These are phyloP conservation scores for Stichopus chloronotus DNA, from an alignment of 35 echinoderm and acorn worm species.

Conservation along the genomic window DNA sequence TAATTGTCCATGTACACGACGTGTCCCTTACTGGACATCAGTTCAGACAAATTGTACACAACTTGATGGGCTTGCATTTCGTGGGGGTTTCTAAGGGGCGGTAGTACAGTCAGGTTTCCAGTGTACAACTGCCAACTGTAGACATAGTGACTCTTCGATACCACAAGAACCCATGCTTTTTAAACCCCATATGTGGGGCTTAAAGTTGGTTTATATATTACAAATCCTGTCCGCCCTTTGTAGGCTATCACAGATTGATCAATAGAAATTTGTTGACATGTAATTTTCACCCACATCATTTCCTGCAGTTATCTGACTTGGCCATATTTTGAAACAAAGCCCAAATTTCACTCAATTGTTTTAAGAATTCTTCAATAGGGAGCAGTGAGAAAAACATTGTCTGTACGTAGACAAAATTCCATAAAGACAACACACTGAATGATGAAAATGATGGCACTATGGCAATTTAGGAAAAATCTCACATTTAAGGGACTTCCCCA, in stretches of 20 bases:
- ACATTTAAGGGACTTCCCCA: background rate
- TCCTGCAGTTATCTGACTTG: too few species aligned
- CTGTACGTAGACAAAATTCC: background rate
- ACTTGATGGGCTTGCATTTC: background rate
- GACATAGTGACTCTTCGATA: conserved; percentile 36
- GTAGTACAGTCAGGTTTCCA: background rate
- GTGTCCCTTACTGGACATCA: conserved; percentile 17
- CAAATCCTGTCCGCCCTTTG: too few species aligned
- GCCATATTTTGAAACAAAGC: too few species aligned
- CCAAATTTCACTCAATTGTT: too few species aligned
- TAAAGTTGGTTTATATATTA: too few species aligned
- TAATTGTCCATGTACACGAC: conserved; percentile 49
- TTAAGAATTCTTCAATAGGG: background rate
- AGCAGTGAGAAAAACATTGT: background rate
- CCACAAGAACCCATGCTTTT: conserved; percentile 23
- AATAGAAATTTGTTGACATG: too few species aligned
- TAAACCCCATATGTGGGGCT: background rate
- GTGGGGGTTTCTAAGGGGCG: background rate
- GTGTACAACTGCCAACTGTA: conserved; percentile 14
- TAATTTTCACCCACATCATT: too few species aligned
- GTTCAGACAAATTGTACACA: background rate
- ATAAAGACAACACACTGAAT: background rate
- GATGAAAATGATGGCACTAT: background rate
- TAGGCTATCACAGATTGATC: too few species aligned
- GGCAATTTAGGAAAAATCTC: background rate